phyloP scores from a whole-genome alignment of 2,113 vertebrate genomes.

The Myiozetetes cayanensis region DNA sequence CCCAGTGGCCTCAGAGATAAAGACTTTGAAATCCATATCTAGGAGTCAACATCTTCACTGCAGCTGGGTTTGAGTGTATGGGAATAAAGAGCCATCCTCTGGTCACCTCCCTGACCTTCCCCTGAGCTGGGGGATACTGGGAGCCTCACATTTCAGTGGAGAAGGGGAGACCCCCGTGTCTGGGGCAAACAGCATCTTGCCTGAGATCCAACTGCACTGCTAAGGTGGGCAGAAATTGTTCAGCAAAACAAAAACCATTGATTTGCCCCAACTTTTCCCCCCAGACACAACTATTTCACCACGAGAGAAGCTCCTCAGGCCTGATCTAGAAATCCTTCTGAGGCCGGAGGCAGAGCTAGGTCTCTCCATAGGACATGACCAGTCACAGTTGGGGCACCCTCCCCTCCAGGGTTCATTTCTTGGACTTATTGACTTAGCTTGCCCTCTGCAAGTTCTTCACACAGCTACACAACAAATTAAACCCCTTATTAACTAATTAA shows the following conservation, averaged over 20 bases:
- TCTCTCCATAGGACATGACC: rapidly evolving
- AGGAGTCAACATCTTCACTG: background rate
- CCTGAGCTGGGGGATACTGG: background rate
- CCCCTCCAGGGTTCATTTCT: background rate
- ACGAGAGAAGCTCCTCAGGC: background rate
- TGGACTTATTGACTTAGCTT: background rate
- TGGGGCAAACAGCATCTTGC: background rate
- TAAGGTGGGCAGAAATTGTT: background rate
- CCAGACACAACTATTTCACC: background rate
- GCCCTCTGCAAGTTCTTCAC: constrained; percentile 27
- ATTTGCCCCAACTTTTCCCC: background rate
- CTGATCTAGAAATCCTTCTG: background rate
- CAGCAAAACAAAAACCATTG: rapidly evolving
- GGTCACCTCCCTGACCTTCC: background rate
- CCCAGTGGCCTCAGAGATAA: background rate
- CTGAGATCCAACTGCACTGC: background rate
- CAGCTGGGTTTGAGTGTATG: background rate
- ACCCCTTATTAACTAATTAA: constrained; percentile 44
- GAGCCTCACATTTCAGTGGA: background rate
- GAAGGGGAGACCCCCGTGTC: rapidly evolving
- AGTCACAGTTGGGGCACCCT: background rate
- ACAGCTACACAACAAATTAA: constrained; percentile 24
- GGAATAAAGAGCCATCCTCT: background rate
- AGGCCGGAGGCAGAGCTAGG: background rate
- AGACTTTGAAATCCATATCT: background rate